Evolutionary conservation across 2,113 vertebrate species (phyloP).

Genomic region (Excalfactoria chinensis): DNA sequence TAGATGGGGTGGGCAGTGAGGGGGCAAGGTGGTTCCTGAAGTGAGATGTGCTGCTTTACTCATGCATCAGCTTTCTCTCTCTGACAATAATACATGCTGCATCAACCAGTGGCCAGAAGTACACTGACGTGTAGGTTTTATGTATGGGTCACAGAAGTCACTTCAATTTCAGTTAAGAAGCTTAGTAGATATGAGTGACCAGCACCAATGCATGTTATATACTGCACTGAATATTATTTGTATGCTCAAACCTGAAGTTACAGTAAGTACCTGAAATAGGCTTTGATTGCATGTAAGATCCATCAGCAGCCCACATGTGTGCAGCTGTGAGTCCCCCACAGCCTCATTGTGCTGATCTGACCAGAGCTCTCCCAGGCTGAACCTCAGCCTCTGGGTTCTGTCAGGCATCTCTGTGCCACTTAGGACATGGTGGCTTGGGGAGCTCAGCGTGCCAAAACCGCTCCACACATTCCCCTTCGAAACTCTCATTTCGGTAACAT

Average conservation of each 20-base stretch:
- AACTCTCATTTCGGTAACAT: neutral
- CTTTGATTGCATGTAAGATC: neutral
- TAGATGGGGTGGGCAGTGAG: neutral
- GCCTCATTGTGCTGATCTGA: neutral
- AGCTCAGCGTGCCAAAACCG: neutral
- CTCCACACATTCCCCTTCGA: neutral
- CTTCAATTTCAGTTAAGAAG: neutral
- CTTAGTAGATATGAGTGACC: neutral
- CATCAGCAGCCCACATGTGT: neutral
- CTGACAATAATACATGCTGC: neutral
- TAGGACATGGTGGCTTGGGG: accelerated
- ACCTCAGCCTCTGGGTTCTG: accelerated
- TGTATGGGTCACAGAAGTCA: neutral
- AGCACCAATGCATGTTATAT: neutral
- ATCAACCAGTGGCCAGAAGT: neutral
- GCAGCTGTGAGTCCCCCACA: neutral
- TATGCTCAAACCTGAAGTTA: neutral
- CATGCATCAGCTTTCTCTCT: neutral
- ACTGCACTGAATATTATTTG: neutral
- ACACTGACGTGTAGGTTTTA: neutral
- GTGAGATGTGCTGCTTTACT: neutral
- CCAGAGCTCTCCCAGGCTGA: neutral
- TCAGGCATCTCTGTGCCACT: neutral
- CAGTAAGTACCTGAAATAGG: neutral
- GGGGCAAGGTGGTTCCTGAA: neutral